Base-by-base conservation (phyloP, 2,888 invertebrate species). In the Morpho achilles region DNA sequence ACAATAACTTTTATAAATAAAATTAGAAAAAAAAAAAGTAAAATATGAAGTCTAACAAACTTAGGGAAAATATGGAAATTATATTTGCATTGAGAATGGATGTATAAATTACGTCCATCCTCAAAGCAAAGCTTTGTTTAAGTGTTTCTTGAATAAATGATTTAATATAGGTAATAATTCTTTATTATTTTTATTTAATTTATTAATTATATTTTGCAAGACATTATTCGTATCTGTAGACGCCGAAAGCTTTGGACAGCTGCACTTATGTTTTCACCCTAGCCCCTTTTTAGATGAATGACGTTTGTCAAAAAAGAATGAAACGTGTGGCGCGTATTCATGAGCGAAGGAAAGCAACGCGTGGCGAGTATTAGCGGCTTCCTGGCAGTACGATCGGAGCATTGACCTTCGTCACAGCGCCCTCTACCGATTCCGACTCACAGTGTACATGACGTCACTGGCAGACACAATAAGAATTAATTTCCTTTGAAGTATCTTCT, bases 321-420 rank as follows among this genome's bases (percentile, higher is more conserved):
- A 61, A 66, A 62, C 67, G 68, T 67, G 69, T 63, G 64, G 65
- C 62, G 63, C 64, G 60, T 68, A 68, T 68, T 68, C 67, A 69
- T 66, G 65, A 69, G 67, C 63, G 70, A 69, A 76, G 68, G 73
- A 74, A 73, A 71, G 74, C 69, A 74, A 75, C 82, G 80, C 80
- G 84, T 83, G 82, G 75, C 76, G 77, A 79, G 84, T 85, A 86
- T 85, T 84, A 84, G 78, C 75, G 76, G 79, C 82, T 82, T 87
- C 87, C 87, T 86, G 85, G 70, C 82, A 80, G 84, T 82, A 84
- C 80, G 79, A 68, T 69, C 69, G 76, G 86, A 78, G 64, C 87
- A 73, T 82, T 87, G 83, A 85, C 83, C 84, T 69, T 63, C 59
- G 51, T 53, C 56, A 48, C 54, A 56, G 61, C 61, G 59, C 59